These are phyloP conservation scores for Meriones psammophilus DNA, from an alignment of 2,797 vertebrate species.

Conservation along the genomic window DNA sequence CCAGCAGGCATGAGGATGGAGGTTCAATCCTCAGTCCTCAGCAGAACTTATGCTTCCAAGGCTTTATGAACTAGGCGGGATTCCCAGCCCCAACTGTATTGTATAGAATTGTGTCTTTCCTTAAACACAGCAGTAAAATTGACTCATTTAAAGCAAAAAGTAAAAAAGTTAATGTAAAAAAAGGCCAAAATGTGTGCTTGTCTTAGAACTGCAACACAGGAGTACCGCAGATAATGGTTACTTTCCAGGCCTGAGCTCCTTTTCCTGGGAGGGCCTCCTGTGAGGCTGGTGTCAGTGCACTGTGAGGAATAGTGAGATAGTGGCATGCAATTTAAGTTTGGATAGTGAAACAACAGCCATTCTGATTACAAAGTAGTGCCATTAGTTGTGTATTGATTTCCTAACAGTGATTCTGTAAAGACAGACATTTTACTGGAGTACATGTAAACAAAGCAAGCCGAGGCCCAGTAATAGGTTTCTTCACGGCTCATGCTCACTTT, in stretches of 20 bases:
- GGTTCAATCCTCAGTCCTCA: not conserved
- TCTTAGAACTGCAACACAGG: conserved; percentile 4
- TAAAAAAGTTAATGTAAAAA: conserved; percentile 20
- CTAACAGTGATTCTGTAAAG: not conserved
- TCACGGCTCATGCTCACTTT: not conserved
- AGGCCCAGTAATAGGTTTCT: not conserved
- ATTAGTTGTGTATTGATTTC: not conserved
- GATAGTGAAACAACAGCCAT: not conserved
- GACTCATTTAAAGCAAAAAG: conserved; percentile 31
- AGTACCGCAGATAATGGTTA: not conserved
- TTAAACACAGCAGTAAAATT: conserved; percentile 53
- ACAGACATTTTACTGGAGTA: not conserved
- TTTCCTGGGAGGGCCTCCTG: conserved; percentile 9
- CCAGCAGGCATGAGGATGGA: not conserved
- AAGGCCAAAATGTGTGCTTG: conserved; percentile 5
- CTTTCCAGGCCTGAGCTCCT: not conserved
- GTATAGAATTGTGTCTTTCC: conserved; percentile 30
- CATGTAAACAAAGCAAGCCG: not conserved
- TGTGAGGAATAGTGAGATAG: not conserved
- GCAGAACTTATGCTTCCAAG: not conserved
- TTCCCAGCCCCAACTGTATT: not conserved
- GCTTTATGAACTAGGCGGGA: conserved; percentile 32
- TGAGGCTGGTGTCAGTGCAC: not conserved
- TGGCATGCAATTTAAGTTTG: conserved; percentile 4
- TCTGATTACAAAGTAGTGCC: not conserved